Percentiles rank a stretch among this genome's conserved stretches.
Evolutionary conservation across 2,797 vertebrate species (phyloP).

Genomic region (Steatocranus sp.): DNA sequence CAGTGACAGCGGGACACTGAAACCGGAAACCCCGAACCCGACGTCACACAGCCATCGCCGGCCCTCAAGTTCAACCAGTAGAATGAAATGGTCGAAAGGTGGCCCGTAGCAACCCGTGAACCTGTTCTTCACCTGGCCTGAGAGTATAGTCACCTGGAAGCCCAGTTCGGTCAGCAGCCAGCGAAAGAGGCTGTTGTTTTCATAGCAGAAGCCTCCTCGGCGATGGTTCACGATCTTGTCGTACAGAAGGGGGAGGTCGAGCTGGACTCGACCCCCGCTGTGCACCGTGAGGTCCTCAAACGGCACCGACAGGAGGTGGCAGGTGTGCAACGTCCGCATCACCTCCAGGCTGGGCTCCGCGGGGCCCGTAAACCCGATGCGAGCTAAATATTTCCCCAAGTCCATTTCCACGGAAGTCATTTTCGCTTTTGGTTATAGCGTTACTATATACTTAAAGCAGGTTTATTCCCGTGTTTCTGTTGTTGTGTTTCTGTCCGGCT

Average conservation of each 20-base stretch:
- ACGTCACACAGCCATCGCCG: conserved; percentile 76
- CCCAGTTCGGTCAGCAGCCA: conserved; percentile 74
- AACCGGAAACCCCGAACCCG: conserved; percentile 56
- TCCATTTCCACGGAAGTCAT: conserved; percentile 50
- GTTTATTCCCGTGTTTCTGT: not conserved
- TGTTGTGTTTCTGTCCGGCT: not conserved
- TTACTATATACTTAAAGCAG: not conserved
- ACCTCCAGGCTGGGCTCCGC: conserved; percentile 41
- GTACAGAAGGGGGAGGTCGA: conserved; percentile 58
- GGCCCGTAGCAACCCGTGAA: conserved; percentile 61
- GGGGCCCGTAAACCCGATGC: conserved; percentile 51
- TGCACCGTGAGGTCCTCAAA: conserved; percentile 77
- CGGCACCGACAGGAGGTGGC: conserved; percentile 72
- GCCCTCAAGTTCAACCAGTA: conserved; percentile 63
- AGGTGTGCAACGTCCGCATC: conserved; percentile 59
- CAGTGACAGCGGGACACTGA: conserved; percentile 68
- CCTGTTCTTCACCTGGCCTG: conserved; percentile 62
- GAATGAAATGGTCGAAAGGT: conserved; percentile 71
- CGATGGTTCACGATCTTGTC: conserved; percentile 71
- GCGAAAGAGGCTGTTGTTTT: conserved; percentile 76
- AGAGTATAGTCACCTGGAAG: conserved; percentile 62
- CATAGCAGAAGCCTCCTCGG: conserved; percentile 77
- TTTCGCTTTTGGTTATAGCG: too few relatives aligned
- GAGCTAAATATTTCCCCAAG: conserved; percentile 56
- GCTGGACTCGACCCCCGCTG: conserved; percentile 56